Conservation (phyloP, 2,797 vertebrate species). For the Gymnoscopelus braueri region DNA sequence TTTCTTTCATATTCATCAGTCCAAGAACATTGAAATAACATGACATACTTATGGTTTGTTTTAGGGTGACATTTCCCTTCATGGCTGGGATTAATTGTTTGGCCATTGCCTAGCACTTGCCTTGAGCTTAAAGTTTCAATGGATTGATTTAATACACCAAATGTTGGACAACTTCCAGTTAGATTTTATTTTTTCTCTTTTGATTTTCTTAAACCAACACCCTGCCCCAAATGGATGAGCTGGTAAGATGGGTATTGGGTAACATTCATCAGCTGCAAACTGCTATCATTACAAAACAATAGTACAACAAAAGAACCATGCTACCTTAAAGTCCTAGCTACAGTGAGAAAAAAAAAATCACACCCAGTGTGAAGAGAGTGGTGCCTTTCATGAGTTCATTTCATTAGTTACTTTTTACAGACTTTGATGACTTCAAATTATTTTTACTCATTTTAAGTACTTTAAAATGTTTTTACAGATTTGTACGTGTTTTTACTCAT, state of each 20-base stretch:
- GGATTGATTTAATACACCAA: constrained; percentile 75
- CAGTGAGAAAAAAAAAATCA: constrained; percentile 82
- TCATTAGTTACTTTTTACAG: too few species aligned
- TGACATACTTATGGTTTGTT: constrained; percentile 22
- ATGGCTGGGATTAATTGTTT: constrained; percentile 58
- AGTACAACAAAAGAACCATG: constrained; percentile 93
- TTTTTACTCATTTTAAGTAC: too few species aligned
- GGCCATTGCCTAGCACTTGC: constrained; percentile 83
- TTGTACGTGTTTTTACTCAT: too few species aligned
- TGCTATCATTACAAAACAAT: constrained; percentile 88
- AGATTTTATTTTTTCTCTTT: constrained; percentile 80
- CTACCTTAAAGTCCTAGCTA: constrained; percentile 99
- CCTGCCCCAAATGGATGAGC: constrained; percentile 83
- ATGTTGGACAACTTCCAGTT: constrained; percentile 93
- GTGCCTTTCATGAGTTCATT: too few species aligned
- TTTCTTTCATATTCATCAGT: constrained; percentile 32
- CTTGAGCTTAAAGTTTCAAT: constrained; percentile 84
- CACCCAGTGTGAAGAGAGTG: too few species aligned
- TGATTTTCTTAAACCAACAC: constrained; percentile 81
- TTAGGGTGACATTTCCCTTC: constrained; percentile 48
- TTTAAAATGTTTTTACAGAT: too few species aligned
- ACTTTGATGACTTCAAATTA: too few species aligned
- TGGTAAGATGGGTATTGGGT: constrained; percentile 93
- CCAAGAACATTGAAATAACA: constrained; percentile 59
- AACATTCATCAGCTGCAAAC: constrained; percentile 92